phyloP scores from a whole-genome alignment of 2,888 invertebrate species.

The Papilio demoleus region DNA sequence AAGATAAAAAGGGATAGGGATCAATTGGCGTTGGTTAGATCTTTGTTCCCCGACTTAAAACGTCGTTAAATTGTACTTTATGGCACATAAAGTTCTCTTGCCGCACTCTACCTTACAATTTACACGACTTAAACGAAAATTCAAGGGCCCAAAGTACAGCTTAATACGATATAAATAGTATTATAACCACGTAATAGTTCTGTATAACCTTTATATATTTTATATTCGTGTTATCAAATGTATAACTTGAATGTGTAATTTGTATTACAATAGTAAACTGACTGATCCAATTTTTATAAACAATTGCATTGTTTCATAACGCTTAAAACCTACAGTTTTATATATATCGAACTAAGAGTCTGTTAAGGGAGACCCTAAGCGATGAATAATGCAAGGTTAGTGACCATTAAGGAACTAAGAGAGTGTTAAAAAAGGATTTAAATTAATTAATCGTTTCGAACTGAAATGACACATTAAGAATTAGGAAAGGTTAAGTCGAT shows the following conservation, averaged over 20 bases:
- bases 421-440: no score
- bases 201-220: not conserved
- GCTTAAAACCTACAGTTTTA: no score
- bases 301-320: no score
- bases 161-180: slow-evolving; percentile 15
- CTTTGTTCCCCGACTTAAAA: slow-evolving; percentile 32
- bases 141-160: slow-evolving; percentile 3
- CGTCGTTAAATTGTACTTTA: slow-evolving; percentile 37
- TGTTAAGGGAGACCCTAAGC: no score
- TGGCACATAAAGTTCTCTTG: slow-evolving; percentile 26
- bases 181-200: not conserved
- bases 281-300: no score
- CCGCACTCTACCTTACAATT: slow-evolving; percentile 26
- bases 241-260: not conserved
- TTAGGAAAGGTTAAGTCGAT: no score
- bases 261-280: no score
- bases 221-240: not conserved
- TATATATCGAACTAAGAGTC: no score
- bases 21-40: slow-evolving; percentile 32
- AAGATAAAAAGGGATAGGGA: slow-evolving; percentile 24
- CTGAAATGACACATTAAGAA: no score
- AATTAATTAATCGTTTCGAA: no score
- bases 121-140: slow-evolving; percentile 24
- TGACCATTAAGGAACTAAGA: no score
- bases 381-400: no score